A percentile compares a stretch with the other conserved stretches of the same genome.
Evolutionary conservation across 2,888 invertebrate species (phyloP).

Genomic region (Cylloceria caligata): DNA sequence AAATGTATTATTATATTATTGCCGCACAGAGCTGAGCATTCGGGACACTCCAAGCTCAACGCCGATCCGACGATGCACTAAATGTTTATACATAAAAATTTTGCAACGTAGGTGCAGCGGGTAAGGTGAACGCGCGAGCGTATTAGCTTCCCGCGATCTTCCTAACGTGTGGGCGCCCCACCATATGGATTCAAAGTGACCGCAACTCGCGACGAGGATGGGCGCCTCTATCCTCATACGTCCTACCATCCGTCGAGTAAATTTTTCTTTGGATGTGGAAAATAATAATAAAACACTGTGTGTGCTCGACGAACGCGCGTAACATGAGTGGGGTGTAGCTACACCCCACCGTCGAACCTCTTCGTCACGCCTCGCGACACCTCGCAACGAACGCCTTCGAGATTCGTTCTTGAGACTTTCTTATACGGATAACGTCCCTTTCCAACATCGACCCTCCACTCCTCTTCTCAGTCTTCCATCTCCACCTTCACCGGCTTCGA

Average conservation of each 20-base stretch:
- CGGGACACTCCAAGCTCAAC: constrained; percentile 69
- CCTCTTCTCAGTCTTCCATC: constrained; percentile 11
- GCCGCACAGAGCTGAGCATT: constrained; percentile 31
- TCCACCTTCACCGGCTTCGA: neutral
- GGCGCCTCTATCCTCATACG: neutral
- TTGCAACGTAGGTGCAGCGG: constrained; percentile 67
- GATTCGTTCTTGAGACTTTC: constrained; percentile 50
- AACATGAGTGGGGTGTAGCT: constrained; percentile 47
- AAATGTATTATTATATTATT: constrained; percentile 27
- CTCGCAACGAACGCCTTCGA: constrained; percentile 55
- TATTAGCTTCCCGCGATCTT: neutral
- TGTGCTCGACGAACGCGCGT: neutral
- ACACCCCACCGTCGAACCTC: constrained; percentile 52
- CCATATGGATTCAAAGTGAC: neutral
- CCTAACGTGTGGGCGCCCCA: constrained; percentile 20
- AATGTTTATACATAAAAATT: constrained; percentile 80
- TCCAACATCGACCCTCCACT: constrained; percentile 44
- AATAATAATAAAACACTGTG: constrained; percentile 18
- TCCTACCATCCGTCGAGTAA: constrained; percentile 22
- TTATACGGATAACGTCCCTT: constrained; percentile 36
- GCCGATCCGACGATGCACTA: constrained; percentile 76
- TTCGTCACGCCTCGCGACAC: constrained; percentile 60
- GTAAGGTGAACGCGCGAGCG: constrained; percentile 38
- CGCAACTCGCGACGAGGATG: neutral
- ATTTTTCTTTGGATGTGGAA: constrained; percentile 9